Evolutionary conservation across 64 coral and sea anemone genomes (phyloP), one percentile per base, ranked within the genome.

Genomic region (Montipora cactus): DNA sequence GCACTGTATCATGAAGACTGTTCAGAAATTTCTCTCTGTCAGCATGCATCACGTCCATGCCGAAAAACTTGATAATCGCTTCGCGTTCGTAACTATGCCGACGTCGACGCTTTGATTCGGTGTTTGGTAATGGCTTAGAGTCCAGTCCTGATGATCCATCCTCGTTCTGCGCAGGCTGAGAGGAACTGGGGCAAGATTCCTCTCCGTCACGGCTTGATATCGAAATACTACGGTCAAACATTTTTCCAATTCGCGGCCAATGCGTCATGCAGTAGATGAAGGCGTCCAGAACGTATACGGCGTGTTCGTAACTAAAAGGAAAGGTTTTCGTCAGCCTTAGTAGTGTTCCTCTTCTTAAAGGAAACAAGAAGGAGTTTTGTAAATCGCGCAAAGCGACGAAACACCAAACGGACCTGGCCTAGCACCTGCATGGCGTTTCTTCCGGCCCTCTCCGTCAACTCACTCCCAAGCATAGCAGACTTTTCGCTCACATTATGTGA

Each of bases 201-300:
- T 91, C 96, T 45, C 76, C 70, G 44, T 94, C 89, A 5, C 69
- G 61, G 59, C 87, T 94, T 47, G 91, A 80, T 6, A 81, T 77
- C 8, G 76, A 90, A 1, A 87, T 50, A 73, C 92, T 96, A 1
- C 91, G 79, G 68, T 86, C 84, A 8, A 96, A 78, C 14, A 52
- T 57, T 47, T 22, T 28, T 67, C 88, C 76, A 12, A 79, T 16
- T 25, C 88, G 91, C 0, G 96, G 92, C 92, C 96, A 97, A 49
- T 87, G 89, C 11, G 49, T 95, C 48, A 90, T 89, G 66, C 74
- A 97, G 81, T 97, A 97, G 44, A 97, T 88, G 12, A 97, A 89
- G 2, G 95, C 87, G 52, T 97, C 95, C 61, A 97, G 70, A n/a
- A 97, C 92, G 74, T 97, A 94, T 1, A 97, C 95, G 10, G 88